A percentile compares a stretch with the other conserved stretches of the same genome.
phyloP scores from a whole-genome alignment of 2,888 invertebrate species.

The Augiades crinisus region DNA sequence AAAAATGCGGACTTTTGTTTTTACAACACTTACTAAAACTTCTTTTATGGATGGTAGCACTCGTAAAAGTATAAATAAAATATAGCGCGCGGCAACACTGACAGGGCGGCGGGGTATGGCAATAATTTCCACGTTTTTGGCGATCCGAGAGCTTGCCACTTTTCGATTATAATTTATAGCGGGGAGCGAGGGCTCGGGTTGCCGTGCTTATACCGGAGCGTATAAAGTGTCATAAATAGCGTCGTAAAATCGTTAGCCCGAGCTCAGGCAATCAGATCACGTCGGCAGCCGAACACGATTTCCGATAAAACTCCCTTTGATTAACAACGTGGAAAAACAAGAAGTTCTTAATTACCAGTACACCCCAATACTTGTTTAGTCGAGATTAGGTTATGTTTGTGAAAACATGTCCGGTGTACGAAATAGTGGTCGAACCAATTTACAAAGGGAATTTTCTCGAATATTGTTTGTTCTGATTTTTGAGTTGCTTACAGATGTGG shows the following conservation, averaged over 20 bases:
- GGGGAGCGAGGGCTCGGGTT: constrained; percentile 49
- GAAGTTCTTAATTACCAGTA: constrained; percentile 16
- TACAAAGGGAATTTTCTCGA: no score
- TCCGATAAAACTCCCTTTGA: constrained; percentile 26
- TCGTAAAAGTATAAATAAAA: constrained; percentile 75
- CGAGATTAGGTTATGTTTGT: background rate
- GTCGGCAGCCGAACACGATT: constrained; percentile 41
- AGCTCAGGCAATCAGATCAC: constrained; percentile 61
- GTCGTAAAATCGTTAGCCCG: constrained; percentile 71
- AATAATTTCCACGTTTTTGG: constrained; percentile 72
- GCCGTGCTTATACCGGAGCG: constrained; percentile 39
- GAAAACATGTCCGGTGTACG: background rate
- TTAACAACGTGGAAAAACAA: constrained; percentile 29
- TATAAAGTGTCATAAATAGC: constrained; percentile 67
- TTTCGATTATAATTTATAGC: constrained; percentile 77
- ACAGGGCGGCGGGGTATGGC: constrained; percentile 52
- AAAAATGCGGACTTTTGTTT: constrained; percentile 52
- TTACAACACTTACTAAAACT: constrained; percentile 72
- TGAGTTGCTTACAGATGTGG: background rate
- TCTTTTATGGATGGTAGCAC: constrained; percentile 71
- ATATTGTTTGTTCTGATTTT: background rate
- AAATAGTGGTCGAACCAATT: background rate
- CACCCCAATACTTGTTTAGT: background rate
- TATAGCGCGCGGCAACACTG: constrained; percentile 65
- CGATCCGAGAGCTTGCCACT: constrained; percentile 64